A percentile compares a stretch with the other conserved stretches of the same genome.
These are phyloP conservation scores for Oopsacas minuta DNA, from an alignment of 37 sponge, comb jelly and placozoan species.

Conservation along the genomic window DNA sequence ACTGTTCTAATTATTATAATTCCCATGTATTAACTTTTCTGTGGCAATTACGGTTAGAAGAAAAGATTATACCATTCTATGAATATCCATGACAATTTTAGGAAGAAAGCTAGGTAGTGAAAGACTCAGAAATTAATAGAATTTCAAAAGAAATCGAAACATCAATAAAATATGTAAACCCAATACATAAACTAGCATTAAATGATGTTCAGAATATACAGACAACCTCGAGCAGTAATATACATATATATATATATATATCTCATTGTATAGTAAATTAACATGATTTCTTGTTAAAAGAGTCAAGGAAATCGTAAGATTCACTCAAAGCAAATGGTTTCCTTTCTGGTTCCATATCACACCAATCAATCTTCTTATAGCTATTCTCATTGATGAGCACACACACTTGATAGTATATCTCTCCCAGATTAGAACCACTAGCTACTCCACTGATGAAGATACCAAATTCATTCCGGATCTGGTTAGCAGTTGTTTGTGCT, in stretches of 20 bases:
- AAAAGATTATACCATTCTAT: no score
- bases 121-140: no score
- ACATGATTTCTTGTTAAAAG: neutral
- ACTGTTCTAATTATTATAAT: no score
- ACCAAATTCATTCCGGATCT: neutral
- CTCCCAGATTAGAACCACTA: neutral
- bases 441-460: neutral
- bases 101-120: no score
- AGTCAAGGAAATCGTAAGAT: neutral
- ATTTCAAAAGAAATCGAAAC: no score
- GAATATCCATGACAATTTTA: no score
- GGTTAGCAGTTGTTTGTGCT: neutral
- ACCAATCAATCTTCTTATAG: conserved; percentile 17
- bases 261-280: neutral
- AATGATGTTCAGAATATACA: no score
- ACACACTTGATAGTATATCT: neutral
- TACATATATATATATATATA: neutral
- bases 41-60: no score
- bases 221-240: no score
- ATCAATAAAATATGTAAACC: no score
- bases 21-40: no score
- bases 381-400: neutral
- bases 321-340: neutral
- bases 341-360: neutral
- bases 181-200: no score